A percentile compares a stretch with the other conserved stretches of the same genome.
These are phyloP conservation scores for Tolypeutes matacus DNA, from an alignment of 2,797 vertebrate species.

Conservation along the genomic window DNA sequence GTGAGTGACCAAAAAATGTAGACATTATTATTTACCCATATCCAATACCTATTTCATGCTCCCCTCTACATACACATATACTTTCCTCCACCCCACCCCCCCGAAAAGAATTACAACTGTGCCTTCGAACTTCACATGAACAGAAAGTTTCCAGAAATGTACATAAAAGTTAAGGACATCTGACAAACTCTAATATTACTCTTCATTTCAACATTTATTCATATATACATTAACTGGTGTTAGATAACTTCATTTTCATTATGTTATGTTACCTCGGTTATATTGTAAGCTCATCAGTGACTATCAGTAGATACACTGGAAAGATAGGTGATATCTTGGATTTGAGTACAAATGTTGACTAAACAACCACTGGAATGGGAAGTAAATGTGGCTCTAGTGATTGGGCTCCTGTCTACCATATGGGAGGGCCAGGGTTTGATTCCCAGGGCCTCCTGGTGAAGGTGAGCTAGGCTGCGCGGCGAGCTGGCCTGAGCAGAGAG, in stretches of 20 bases:
- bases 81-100: too few species aligned
- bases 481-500: too few species aligned
- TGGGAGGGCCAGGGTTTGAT: too few species aligned
- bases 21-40: background rate
- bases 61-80: background rate
- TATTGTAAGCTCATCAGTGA: background rate
- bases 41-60: background rate
- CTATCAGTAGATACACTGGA: background rate
- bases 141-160: background rate
- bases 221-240: background rate
- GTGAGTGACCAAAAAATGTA: background rate
- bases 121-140: background rate
- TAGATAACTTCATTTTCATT: background rate
- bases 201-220: background rate
- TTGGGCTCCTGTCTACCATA: too few species aligned
- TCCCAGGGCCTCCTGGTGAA: too few species aligned
- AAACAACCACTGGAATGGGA: background rate
- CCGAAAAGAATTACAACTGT: background rate
- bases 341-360: background rate
- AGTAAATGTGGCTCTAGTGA: too few species aligned
- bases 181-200: background rate
- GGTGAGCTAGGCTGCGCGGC: too few species aligned
- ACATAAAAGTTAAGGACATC: background rate
- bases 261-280: background rate
- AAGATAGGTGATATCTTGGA: background rate